phyloP scores from a whole-genome alignment of 2,113 vertebrate genomes.

The Microtus richardsoni region DNA sequence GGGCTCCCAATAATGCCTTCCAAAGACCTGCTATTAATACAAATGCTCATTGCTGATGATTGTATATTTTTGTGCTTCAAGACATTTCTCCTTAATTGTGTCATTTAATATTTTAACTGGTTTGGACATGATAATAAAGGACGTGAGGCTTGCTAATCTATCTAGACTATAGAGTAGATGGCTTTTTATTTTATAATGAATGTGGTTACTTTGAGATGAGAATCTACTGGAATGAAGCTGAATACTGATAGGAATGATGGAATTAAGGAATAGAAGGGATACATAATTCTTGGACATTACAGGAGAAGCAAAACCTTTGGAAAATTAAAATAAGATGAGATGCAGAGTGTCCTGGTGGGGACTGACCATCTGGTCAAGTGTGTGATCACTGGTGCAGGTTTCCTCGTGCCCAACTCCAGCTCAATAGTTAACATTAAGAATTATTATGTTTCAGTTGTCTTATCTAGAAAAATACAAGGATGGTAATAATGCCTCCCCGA shows the following conservation, averaged over 20 bases:
- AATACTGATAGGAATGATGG: neutral
- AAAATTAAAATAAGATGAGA: neutral
- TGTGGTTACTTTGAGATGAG: neutral
- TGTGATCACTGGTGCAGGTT: fast-evolving
- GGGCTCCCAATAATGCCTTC: neutral
- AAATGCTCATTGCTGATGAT: neutral
- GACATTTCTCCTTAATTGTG: neutral
- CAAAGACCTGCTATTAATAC: neutral
- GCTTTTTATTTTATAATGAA: neutral
- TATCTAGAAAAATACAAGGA: neutral
- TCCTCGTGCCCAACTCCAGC: neutral
- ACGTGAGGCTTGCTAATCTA: neutral
- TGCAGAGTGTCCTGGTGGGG: fast-evolving
- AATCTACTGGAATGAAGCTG: neutral
- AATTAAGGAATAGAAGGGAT: neutral
- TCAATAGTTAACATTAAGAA: neutral
- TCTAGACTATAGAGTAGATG: neutral
- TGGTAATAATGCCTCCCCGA: neutral
- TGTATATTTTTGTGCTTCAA: neutral
- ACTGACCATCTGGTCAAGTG: neutral
- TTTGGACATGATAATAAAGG: neutral
- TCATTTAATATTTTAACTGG: neutral
- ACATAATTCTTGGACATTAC: neutral
- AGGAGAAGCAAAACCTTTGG: neutral
- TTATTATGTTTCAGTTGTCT: neutral